Base-by-base conservation (phyloP, 2,888 invertebrate species). In the Malachius bipustulatus region DNA sequence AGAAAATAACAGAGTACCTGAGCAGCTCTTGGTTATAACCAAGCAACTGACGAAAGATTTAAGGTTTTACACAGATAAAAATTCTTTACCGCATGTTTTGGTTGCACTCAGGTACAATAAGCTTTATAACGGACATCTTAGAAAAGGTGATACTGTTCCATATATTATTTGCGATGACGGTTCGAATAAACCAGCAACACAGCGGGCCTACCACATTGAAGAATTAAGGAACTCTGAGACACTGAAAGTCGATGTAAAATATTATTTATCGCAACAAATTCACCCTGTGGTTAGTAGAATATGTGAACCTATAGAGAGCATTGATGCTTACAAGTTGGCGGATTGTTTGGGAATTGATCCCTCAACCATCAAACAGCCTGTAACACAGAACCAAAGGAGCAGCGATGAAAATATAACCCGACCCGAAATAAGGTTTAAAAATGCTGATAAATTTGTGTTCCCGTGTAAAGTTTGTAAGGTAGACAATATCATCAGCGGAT, bases 11-110 rank as follows among this genome's bases (percentile, higher is more conserved):
- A 71, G 71, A 50, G 74, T 88, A 34, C 82, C 87, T 0, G 52
- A 88, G 3, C 75, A 81, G 0, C 69, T 87, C 42, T 71, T 89
- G 35, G 73, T 83, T 8, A 90, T 97, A 39, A 93, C 90, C 0
- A 97, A 96, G 69, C 90, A 93, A 59, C 66, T 99, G 31, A 93
- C 94, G 0, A 94, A 91, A 63, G 79, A 89, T 54, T 96, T 97
- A 0, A 80, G 78, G 46, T 85, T 93, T 52, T 99, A 98, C 60
- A 73, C 82, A 0, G 89, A 91, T 54, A 77, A 79, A 50, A 77
- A 79, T 47, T 63, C 74, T 11, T 73, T 87, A 47, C 82, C 93
- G 0, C 96, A 96, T 59, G 94, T 96, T 0, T 57, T 55, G 15
- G 88, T 91, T n/a, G 96, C 97, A 0, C 52, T 89, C 36, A 70